A percentile compares a stretch with the other conserved stretches of the same genome.
These are phyloP conservation scores for Nesidiocoris tenuis DNA, from an alignment of 2,888 invertebrate species.

Conservation along the genomic window DNA sequence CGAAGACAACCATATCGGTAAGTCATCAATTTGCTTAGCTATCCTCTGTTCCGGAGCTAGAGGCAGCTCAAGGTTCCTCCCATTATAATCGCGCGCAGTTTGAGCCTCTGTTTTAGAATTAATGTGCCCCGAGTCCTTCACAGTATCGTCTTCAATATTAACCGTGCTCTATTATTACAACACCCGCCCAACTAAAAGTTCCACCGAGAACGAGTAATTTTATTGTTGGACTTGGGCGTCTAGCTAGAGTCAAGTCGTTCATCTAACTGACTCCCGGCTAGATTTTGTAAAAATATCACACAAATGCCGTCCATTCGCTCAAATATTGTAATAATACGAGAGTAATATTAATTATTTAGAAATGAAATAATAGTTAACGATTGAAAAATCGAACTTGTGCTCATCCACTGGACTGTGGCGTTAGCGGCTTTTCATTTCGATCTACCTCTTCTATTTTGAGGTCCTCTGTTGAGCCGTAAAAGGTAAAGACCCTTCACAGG, in stretches of 20 bases:
- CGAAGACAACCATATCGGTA: slow-evolving; percentile 85
- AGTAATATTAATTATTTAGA: too few relatives aligned
- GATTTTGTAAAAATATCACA: background rate
- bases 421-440: background rate
- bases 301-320: too few relatives aligned
- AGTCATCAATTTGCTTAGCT: slow-evolving; percentile 53
- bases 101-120: background rate
- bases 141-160: background rate
- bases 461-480: background rate
- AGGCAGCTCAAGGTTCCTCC: background rate
- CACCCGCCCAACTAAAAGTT: background rate
- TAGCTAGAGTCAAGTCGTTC: too few relatives aligned
- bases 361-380: too few relatives aligned
- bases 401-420: too few relatives aligned
- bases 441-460: background rate
- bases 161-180: background rate
- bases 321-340: too few relatives aligned
- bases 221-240: background rate
- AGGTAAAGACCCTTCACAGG: background rate
- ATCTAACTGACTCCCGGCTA: background rate
- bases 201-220: background rate
- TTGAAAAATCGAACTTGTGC: too few relatives aligned
- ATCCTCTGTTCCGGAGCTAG: background rate
- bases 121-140: background rate
- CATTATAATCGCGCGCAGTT: background rate